Percentiles rank a stretch among this genome's conserved stretches.
phyloP scores from a whole-genome alignment of 2,888 invertebrate species.

The Germaria angustata region DNA sequence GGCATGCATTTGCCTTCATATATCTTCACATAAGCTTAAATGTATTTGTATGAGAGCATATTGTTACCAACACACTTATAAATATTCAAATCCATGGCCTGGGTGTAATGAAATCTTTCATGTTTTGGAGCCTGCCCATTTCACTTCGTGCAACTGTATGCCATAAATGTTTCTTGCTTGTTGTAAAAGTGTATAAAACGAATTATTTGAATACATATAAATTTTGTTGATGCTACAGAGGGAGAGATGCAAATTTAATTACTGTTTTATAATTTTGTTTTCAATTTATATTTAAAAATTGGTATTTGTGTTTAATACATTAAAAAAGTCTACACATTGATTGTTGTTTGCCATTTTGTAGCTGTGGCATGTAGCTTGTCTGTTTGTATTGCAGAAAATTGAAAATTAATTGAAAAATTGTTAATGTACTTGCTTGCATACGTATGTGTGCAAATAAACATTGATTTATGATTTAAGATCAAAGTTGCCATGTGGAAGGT shows the following conservation, averaged over 20 bases:
- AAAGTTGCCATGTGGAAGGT: constrained; percentile 5
- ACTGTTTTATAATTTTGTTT: constrained; percentile 42
- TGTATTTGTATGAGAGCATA: background rate
- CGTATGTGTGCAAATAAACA: constrained; percentile 27
- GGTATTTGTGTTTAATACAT: background rate
- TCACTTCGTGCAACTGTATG: background rate
- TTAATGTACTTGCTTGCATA: too few relatives aligned
- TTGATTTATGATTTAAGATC: constrained; percentile 41
- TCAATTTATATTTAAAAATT: constrained; percentile 6
- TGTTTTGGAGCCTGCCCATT: constrained; percentile 3
- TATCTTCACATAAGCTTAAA: background rate
- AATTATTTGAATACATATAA: background rate
- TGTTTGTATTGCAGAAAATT: constrained; percentile 44
- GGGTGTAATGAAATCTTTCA: constrained; percentile 11
- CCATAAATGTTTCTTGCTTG: constrained; percentile 15
- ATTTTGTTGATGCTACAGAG: constrained; percentile 13
- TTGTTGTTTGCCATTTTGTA: constrained; percentile 28
- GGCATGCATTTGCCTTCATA: constrained; percentile 5
- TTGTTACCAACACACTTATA: background rate
- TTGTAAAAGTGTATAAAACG: background rate
- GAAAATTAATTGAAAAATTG: constrained; percentile 59
- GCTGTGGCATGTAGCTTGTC: constrained; percentile 31
- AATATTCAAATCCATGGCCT: constrained; percentile 21
- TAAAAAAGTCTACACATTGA: constrained; percentile 19
- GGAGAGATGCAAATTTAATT: constrained; percentile 63